A percentile compares a stretch with the other conserved stretches of the same genome.
phyloP scores from a whole-genome alignment of 2,888 invertebrate species.

The Malacosoma neustria region DNA sequence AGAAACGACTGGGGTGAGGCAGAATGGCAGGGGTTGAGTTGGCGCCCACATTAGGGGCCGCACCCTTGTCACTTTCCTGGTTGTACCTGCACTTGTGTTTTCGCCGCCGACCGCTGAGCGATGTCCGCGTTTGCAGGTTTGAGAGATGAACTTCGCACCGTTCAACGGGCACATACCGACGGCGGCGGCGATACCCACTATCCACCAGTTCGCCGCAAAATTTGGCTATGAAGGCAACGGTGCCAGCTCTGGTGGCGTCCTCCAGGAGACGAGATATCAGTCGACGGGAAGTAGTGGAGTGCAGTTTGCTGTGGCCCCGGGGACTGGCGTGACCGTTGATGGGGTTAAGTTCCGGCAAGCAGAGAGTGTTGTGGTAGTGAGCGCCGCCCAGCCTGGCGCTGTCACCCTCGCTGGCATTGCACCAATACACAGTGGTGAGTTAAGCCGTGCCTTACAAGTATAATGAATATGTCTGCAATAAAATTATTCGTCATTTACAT shows the following conservation, averaged over 20 bases:
- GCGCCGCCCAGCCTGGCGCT: slow-evolving; percentile 67
- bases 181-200: slow-evolving; percentile 83
- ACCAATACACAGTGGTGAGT: slow-evolving; percentile 57
- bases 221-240: slow-evolving; percentile 68
- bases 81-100: slow-evolving; percentile 25
- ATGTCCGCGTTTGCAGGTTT: slow-evolving; percentile 33
- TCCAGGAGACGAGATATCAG: slow-evolving; percentile 60
- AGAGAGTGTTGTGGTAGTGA: slow-evolving; percentile 66
- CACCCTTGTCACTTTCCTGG: slow-evolving; percentile 44
- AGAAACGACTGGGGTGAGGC: slow-evolving; percentile 69
- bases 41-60: slow-evolving; percentile 52
- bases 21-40: slow-evolving; percentile 70
- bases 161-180: slow-evolving; percentile 87
- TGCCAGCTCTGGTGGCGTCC: slow-evolving; percentile 33
- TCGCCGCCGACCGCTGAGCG: slow-evolving; percentile 14
- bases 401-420: slow-evolving; percentile 50
- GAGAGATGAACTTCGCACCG: slow-evolving; percentile 88
- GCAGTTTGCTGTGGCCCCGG: slow-evolving; percentile 52
- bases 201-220: slow-evolving; percentile 89
- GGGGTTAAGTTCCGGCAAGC: slow-evolving; percentile 78
- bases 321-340: slow-evolving; percentile 38
- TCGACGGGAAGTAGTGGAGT: slow-evolving; percentile 32
- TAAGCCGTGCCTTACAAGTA: no score
- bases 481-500: no score
- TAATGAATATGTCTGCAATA: no score